Base-by-base conservation (phyloP, 2,888 invertebrate genomes). In the Spodoptera littoralis region DNA sequence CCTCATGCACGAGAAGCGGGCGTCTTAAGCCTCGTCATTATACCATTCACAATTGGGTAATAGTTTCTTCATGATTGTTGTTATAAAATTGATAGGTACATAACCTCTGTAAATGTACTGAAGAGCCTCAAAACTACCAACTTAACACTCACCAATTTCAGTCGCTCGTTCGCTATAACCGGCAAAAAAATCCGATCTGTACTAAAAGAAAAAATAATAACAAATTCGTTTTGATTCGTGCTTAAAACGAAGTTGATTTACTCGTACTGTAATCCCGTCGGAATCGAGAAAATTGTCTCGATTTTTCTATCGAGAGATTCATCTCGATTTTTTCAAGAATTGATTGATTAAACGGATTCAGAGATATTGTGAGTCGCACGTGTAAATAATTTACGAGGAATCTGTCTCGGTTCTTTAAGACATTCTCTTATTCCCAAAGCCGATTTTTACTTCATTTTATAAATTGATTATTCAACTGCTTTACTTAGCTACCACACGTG, bases 341-440 rank as follows among this genome's bases (percentile, higher is more conserved):
- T 65, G 69, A 65, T 69, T 70, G 70, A 65, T 65, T 47, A 47
- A 13, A 46, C 13, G 42, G 42, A 60, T 43, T 42, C 8, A 18
- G n/a, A 70, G 46, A 60, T 41, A 49, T 67, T 22, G 13, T 46
- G n/a, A n/a, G 11, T 36, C 18, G n/a, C 41, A 42, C 18, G 11
- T 42, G 50, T 69, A 43, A 46, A 50, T 69, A 60, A 46, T 59
- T 58, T 57, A 44, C 24, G 36, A n/a, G 11, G 3, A 44, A 67
- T 44, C 68, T 57, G 27, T n/a, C 18, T 30, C 49, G 18, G 53
- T 43, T 65, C n/a, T 22, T 8, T 4, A 36, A 36, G 36, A 9
- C 9, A n/a, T 18, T 48, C 0, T 55, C 42, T 44, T 48, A 41
- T 56, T n/a, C 8, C 43, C 12, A 22, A 67, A 9, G 41, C 11